Evolutionary conservation across 2,797 vertebrate species (phyloP), one percentile per base, ranked within the genome.

Genomic region (Sparus aurata): DNA sequence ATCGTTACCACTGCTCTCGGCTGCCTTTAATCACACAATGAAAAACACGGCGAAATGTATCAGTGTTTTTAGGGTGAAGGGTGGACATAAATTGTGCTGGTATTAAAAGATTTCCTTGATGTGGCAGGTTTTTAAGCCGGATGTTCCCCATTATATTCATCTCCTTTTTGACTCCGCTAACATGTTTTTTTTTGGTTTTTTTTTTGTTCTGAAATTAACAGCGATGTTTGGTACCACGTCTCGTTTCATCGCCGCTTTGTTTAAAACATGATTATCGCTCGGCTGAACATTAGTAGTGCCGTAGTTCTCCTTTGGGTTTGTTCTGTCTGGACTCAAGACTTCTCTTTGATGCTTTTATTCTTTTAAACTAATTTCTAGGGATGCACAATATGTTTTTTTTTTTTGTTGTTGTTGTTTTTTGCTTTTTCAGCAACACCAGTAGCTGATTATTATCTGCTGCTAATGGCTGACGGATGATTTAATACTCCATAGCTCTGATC

Each of bases 41-140:
- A 89, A 86, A 66, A 90, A 84, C 62, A 78, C 63, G 69, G 72
- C 83, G 82, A 84, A 77, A 87, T 89, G 73, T 82, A 77, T 84
- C 58, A 80, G 49, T 79, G 49, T 85, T 81, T 27, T 84, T 79
- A 73, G 77, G 84, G 72, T 71, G 55, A 77, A 61, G 74, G 83
- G 82, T 84, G 84, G 59, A 84, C 86, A 82, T 77, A 79, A 80
- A 80, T 69, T 41, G 60, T 62, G 47, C 27, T 70, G 77, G 79
- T 83, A 85, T 89, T 84, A 91, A 88, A 81, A 88, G 79, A 88
- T 91, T 83, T 80, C 55, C 73, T 90, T 86, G 82, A 90, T 89
- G 82, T 82, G 77, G n/a, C 46, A 71, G 74, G 84, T 77, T 90
- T 89, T 90, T 77, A 80, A 87, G 66, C 80, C 50, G 77, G 73